A percentile compares a stretch with the other conserved stretches of the same genome.
Evolutionary conservation across 2,888 invertebrate species (phyloP).

Genomic region (Conchocele bisecta): DNA sequence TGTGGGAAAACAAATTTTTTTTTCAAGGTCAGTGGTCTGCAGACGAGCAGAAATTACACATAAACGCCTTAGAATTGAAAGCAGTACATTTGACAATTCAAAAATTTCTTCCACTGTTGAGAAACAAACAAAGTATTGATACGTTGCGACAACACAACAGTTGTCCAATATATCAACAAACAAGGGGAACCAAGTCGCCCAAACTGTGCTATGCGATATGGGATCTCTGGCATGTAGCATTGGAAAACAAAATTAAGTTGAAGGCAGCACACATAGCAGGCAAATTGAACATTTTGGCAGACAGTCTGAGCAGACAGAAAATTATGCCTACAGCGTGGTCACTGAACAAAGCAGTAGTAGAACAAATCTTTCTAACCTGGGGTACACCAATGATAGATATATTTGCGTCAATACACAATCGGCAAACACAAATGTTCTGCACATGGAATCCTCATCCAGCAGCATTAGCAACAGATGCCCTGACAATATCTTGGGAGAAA

Average conservation of each 20-base stretch:
- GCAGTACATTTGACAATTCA: slow-evolving; percentile 26
- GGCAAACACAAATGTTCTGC: slow-evolving; percentile 24
- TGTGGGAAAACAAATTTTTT: slow-evolving; percentile 21
- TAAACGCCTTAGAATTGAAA: slow-evolving; percentile 50
- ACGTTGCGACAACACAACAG: slow-evolving; percentile 16
- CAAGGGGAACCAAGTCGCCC: slow-evolving; percentile 1
- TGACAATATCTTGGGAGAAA: slow-evolving; percentile 36
- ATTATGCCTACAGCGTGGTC: too few species aligned
- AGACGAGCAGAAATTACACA: slow-evolving; percentile 13
- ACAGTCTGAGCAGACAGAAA: not conserved
- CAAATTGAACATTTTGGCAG: not conserved
- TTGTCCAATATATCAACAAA: not conserved
- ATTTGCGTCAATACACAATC: slow-evolving; percentile 33
- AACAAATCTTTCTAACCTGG: not conserved
- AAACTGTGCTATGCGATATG: not conserved
- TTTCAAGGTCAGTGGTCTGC: slow-evolving; percentile 30
- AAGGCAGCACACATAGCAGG: slow-evolving; percentile 3
- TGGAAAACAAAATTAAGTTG: not conserved
- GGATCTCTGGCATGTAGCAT: slow-evolving; percentile 6
- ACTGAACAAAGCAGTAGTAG: not conserved
- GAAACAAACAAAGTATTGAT: slow-evolving; percentile 24
- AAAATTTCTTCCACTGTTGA: slow-evolving; percentile 20
- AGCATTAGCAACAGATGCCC: slow-evolving; percentile 37
- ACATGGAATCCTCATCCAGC: slow-evolving; percentile 23
- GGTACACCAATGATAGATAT: slow-evolving; percentile 34